A percentile compares a stretch with the other conserved stretches of the same genome.
Evolutionary conservation across 2,888 invertebrate genomes (phyloP).

Genomic region (Polylopha cassiicola): DNA sequence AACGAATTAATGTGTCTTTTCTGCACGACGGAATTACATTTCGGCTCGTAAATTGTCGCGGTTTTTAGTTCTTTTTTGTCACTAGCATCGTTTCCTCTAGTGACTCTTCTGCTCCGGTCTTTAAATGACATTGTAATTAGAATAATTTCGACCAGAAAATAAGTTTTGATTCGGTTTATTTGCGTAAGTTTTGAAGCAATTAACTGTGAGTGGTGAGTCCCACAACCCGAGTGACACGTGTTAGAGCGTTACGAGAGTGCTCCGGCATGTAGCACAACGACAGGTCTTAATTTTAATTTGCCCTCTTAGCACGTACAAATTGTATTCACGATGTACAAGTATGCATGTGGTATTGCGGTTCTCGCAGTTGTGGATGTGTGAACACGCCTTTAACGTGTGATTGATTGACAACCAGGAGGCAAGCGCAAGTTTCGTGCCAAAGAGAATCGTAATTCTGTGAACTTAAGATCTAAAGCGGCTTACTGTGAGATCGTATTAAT

Average conservation of each 20-base stretch:
- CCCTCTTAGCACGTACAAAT: neutral
- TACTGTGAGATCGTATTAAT: too few relatives aligned
- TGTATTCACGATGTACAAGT: neutral
- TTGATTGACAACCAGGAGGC: too few relatives aligned
- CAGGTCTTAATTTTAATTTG: neutral
- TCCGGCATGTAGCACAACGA: neutral
- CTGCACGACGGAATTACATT: conserved; percentile 16
- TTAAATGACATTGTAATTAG: too few relatives aligned
- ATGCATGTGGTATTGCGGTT: neutral
- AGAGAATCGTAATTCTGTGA: too few relatives aligned
- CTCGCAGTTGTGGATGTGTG: too few relatives aligned
- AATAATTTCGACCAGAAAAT: too few relatives aligned
- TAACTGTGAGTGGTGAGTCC: neutral
- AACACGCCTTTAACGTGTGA: neutral
- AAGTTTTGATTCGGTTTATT: too few relatives aligned
- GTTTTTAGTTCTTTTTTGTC: conserved; percentile 10
- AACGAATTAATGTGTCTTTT: conserved; percentile 13
- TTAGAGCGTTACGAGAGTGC: neutral
- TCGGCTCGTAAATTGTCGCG: conserved; percentile 3
- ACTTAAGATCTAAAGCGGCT: too few relatives aligned
- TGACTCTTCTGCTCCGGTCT: too few relatives aligned
- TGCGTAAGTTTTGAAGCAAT: too few relatives aligned
- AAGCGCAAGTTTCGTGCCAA: too few relatives aligned
- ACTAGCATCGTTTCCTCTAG: too few relatives aligned
- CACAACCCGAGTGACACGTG: neutral